Evolutionary conservation across 2,888 invertebrate genomes (phyloP), one percentile per base, ranked within the genome.

Genomic region (Neuroscelio doddi): DNA sequence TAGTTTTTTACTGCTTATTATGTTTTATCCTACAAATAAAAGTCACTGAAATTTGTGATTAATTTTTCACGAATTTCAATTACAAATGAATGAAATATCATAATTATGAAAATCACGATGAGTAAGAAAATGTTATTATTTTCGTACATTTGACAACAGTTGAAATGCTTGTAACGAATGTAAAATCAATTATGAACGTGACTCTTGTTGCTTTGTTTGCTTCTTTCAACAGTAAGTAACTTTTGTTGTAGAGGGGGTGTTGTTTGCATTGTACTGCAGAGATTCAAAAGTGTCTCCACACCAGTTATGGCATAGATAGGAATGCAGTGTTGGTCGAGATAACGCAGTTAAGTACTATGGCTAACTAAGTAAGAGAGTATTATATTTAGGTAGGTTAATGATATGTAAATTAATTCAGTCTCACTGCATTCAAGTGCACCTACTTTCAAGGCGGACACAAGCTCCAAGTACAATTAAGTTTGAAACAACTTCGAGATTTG

Each of bases 371-470:
- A 53, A 34, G 39, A 27, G n/a, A 45, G 24, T 46, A 46, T 55
- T 38, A 47, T 47, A 9, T 8, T 21, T 39, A 32, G 32, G 12
- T 17, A 29, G 45, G 59, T 67, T 67, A 70, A 70, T 70, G 59
- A 59, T 49, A 69, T 68, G 70, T 27, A 68, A 65, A 70, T 69
- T 53, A 67, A 62, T 52, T 45, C 34, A 38, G 51, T 55, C 58
- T 61, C 10, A 9, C 47, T 27, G 27, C 36, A 53, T 61, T 53
- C 36, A 49, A 36, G 47, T 10, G 45, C 27, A 53, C 42, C 59
- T 41, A 12, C 41, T 17, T 42, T 15, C 27, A 27, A 41, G 46
- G 42, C 34, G 42, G 52, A 42, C 17, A 52, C 14, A 12, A 36
- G 45, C 39, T 39, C 21, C 15, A 42, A 42, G 34, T 53, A 42